phyloP scores from a whole-genome alignment of 2,797 vertebrate genomes.

The Coranthus polyacanthus region DNA sequence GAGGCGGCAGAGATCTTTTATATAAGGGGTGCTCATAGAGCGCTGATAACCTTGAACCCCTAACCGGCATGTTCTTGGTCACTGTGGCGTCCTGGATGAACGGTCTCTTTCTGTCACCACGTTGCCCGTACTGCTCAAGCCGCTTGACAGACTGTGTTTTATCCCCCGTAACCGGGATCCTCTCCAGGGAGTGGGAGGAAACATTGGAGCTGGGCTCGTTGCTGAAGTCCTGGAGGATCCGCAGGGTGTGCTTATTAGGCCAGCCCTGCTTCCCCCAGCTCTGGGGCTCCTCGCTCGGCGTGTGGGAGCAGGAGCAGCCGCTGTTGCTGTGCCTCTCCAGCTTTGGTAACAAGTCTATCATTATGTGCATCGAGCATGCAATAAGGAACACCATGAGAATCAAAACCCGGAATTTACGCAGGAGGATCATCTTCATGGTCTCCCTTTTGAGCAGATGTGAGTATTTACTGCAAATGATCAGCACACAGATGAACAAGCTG shows the following conservation, averaged over 20 bases:
- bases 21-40: conserved; percentile 93
- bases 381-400: conserved; percentile 93
- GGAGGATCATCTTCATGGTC: conserved; percentile 92
- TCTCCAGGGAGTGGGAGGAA: conserved; percentile 90
- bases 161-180: conserved; percentile 73
- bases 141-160: conserved; percentile 68
- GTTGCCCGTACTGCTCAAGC: conserved; percentile 67
- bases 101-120: conserved; percentile 77
- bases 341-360: conserved; percentile 94
- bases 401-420: conserved; percentile 93
- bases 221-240: conserved; percentile 96
- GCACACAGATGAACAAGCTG: conserved; percentile 84
- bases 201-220: conserved; percentile 93
- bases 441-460: conserved; percentile 80
- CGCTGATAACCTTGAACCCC: conserved; percentile 85
- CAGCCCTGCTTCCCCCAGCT: conserved; percentile 89
- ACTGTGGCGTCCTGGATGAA: conserved; percentile 65
- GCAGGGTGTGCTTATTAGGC: conserved; percentile 95
- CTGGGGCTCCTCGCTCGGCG: conserved; percentile 84
- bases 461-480: conserved; percentile 85
- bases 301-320: conserved; percentile 92
- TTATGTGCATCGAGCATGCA: conserved; percentile 96
- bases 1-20: conserved; percentile 80
- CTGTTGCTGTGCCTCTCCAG: conserved; percentile 87
- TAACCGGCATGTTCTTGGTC: conserved; percentile 56